Evolutionary conservation across 1,140 invertebrate genomes (phyloP).

Genomic region (Homarus americanus): DNA sequence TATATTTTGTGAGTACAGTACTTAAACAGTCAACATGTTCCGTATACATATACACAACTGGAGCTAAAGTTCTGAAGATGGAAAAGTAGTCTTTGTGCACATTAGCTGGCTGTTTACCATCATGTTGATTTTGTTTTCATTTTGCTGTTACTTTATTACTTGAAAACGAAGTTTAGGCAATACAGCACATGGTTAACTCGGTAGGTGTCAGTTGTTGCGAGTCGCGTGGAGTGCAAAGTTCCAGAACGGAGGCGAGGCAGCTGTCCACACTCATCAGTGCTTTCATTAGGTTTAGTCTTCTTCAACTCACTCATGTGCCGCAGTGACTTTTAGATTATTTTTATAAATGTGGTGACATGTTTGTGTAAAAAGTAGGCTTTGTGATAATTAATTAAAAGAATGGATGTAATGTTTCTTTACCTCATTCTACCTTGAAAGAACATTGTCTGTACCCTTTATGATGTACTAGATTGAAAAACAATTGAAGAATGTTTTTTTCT

Average conservation of each 20-base stretch:
- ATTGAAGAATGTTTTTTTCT: too few species aligned
- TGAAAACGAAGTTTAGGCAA: too few species aligned
- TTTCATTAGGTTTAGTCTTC: constrained; percentile 46
- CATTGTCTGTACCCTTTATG: too few species aligned
- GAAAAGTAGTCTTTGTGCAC: background rate
- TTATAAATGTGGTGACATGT: constrained; percentile 54
- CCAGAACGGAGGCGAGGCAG: background rate
- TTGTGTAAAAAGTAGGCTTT: constrained; percentile 29
- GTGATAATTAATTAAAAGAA: constrained; percentile 45
- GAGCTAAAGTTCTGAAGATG: background rate
- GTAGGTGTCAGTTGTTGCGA: too few species aligned
- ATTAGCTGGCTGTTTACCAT: too few species aligned
- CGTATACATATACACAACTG: background rate
- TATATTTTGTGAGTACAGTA: background rate
- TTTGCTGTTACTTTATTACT: too few species aligned
- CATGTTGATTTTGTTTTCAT: too few species aligned
- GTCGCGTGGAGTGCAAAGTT: background rate
- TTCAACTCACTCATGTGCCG: background rate
- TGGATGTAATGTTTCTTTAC: background rate
- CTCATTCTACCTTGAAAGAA: too few species aligned
- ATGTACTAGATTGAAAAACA: too few species aligned
- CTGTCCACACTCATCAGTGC: constrained; percentile 40
- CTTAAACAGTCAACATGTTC: background rate
- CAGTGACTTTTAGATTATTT: constrained; percentile 47
- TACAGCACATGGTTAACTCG: too few species aligned